Evolutionary conservation across 2,888 invertebrate species (phyloP).

Genomic region (Dasysyrphus albostriatus): DNA sequence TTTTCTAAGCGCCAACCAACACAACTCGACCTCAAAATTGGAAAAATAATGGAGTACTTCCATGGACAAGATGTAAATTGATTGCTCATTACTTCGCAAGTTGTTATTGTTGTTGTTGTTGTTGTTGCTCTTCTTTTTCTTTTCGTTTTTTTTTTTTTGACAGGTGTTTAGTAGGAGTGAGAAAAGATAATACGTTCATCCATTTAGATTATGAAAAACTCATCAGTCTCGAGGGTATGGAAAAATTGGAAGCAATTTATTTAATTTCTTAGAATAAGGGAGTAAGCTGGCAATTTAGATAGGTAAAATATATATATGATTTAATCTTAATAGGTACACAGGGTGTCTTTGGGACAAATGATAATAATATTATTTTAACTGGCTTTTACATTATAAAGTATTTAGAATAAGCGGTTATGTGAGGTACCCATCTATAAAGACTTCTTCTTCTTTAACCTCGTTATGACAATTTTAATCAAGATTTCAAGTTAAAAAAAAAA

Average conservation of each 20-base stretch:
- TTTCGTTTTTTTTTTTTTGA: neutral
- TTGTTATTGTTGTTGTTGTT: constrained; percentile 12
- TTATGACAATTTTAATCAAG: too few relatives aligned
- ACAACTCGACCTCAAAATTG: constrained; percentile 39
- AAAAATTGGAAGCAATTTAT: constrained; percentile 11
- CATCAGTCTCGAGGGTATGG: constrained; percentile 20
- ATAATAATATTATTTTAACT: neutral
- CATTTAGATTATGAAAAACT: constrained; percentile 24
- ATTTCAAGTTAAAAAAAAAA: too few relatives aligned
- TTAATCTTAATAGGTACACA: neutral
- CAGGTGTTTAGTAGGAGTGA: constrained; percentile 5
- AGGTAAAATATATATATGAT: neutral
- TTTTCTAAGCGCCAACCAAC: constrained; percentile 18
- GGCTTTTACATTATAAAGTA: neutral
- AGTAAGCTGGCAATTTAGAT: neutral
- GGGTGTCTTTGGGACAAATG: neutral
- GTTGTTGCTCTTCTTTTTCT: neutral
- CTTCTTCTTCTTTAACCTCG: too few relatives aligned
- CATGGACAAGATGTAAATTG: constrained; percentile 42
- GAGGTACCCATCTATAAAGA: too few relatives aligned
- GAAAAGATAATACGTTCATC: constrained; percentile 24
- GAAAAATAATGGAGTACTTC: constrained; percentile 38
- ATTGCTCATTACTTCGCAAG: constrained; percentile 28
- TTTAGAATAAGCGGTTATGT: too few relatives aligned
- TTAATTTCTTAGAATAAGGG: neutral